Base-by-base conservation (phyloP, 1,140 invertebrate genomes). In the Ips nitidus region DNA sequence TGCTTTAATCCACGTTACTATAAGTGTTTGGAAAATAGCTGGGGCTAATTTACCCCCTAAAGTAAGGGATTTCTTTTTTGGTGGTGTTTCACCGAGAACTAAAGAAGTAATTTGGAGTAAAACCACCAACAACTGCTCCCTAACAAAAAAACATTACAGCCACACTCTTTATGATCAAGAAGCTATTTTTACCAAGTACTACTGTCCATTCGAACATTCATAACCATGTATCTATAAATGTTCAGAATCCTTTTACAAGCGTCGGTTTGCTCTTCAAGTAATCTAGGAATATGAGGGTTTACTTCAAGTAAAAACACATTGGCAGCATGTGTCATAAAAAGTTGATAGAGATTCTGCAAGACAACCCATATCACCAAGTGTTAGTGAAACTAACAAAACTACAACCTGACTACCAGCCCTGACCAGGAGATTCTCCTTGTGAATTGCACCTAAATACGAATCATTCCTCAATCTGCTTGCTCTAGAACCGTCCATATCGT, bases 1-100 rank as follows among this genome's bases (percentile, higher is more conserved):
- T 0, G 96, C 96, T 79, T 97, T 96, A 71, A 98, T 98, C 95
- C 96, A 98, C 1, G 95, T 98, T 50, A 98, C 96, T 72, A 98
- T 97, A 8, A 98, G 80, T 1, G 97, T 99, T 86, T 98, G 89
- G 77, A 94, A 98, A 72, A 98, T 91, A 1, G 95, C 94, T 41
- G 94, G 92, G 37, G 95, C 95, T 55, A 98, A 83, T 75, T 90
- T 87, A 41, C 89, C 89, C 73, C 93, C 94, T 59, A 97, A 84
- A 45, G 88, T 89, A 74, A 91, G 89, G 72, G 91, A 86, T 81
- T 90, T 90, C 70, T 88, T 88, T 70, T 88, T 88, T 1, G 90
- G 89, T 22, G 91, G 89, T 52, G 83, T 85, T 80, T 92, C 90
- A 66, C 89, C 91, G 37, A 98, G 80, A 52, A 98, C 93, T 56